phyloP scores from a whole-genome alignment of 1,140 invertebrate species.

The Cecropterus lyciades region DNA sequence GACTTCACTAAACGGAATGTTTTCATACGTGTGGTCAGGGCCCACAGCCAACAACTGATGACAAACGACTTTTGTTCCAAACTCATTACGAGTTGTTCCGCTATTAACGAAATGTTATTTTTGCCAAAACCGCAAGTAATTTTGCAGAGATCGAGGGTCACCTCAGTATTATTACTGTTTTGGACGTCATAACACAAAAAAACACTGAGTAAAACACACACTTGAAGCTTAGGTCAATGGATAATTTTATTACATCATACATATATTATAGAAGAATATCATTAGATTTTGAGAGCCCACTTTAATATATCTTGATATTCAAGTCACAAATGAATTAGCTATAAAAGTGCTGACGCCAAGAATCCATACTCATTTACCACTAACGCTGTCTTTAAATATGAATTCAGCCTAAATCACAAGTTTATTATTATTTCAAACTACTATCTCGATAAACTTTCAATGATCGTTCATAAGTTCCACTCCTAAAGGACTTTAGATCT shows the following conservation, averaged over 20 bases:
- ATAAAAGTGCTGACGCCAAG: no score
- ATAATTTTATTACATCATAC: no score
- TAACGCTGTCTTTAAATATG: no score
- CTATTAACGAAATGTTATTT: conserved; percentile 37
- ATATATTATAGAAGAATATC: no score
- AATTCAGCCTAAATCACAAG: not conserved
- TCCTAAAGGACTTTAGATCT: no score
- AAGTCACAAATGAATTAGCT: not conserved
- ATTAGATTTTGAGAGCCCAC: no score
- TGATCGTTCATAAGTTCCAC: no score
- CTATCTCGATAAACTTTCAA: no score
- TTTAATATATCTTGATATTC: no score
- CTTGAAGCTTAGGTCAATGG: no score
- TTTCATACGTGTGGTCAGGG: not conserved
- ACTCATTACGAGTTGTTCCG: conserved; percentile 38
- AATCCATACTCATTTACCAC: no score
- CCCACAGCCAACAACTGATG: conserved; percentile 6
- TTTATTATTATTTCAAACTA: not conserved
- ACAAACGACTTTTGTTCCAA: conserved; percentile 28
- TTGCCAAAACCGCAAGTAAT: conserved; percentile 41
- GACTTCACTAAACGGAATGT: not conserved
- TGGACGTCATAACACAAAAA: conserved; percentile 3
- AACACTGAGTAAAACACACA: not conserved
- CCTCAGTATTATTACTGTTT: conserved; percentile 22
- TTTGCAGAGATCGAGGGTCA: conserved; percentile 33